These are phyloP conservation scores for Pogonus chalceus DNA, from an alignment of 1,140 invertebrate species.

Conservation along the genomic window DNA sequence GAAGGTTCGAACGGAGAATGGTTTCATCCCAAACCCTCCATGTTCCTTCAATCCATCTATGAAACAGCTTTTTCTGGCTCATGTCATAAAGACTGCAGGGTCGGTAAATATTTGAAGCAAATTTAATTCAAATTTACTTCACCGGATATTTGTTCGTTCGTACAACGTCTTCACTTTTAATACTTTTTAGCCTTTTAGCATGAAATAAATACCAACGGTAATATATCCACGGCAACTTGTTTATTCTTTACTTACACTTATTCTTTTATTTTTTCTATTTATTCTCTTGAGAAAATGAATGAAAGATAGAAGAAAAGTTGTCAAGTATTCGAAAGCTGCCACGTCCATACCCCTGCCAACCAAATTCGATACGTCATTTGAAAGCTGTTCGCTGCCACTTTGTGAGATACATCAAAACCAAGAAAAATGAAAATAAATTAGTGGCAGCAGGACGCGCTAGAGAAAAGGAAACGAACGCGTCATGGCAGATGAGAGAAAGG, in stretches of 20 bases:
- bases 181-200: constrained; percentile 4
- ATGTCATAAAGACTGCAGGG: not conserved
- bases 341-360: too few species aligned
- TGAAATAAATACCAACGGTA: not conserved
- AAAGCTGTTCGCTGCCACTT: not conserved
- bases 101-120: constrained; percentile 17
- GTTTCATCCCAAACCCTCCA: too few species aligned
- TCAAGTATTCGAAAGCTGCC: not conserved
- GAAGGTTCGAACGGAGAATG: too few species aligned
- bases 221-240: too few species aligned
- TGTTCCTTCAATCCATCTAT: not conserved
- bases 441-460: not conserved
- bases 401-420: too few species aligned
- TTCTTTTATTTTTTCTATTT: too few species aligned
- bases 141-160: not conserved
- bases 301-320: not conserved
- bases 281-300: too few species aligned
- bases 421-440: constrained; percentile 8
- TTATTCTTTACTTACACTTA: too few species aligned
- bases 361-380: not conserved
- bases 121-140: constrained; percentile 15
- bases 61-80: not conserved
- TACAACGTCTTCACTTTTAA: not conserved
- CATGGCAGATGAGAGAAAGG: not conserved
- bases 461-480: not conserved